phyloP scores from a whole-genome alignment of 2,888 invertebrate genomes.

The Meteorus cinctellus region DNA sequence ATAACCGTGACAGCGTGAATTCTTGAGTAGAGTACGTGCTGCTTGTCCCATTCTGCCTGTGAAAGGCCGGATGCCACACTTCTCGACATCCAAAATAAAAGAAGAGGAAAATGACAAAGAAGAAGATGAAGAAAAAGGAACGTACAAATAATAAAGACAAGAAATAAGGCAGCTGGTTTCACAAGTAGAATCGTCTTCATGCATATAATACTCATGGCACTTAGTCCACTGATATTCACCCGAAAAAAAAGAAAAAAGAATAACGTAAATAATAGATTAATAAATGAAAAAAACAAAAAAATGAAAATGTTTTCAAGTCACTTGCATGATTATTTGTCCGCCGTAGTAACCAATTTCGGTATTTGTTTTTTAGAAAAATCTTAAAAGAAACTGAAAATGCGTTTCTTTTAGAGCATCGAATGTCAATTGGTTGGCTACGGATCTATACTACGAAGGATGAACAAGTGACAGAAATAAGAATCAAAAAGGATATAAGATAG shows the following conservation, averaged over 20 bases:
- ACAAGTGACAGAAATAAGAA: background rate
- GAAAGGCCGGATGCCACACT: constrained; percentile 29
- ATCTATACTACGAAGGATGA: background rate
- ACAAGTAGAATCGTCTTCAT: constrained; percentile 15
- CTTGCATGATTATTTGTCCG: background rate
- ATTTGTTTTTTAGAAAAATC: background rate
- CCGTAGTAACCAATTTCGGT: background rate
- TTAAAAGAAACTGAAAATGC: background rate
- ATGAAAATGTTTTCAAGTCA: background rate
- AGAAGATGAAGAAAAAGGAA: background rate
- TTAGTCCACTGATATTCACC: background rate
- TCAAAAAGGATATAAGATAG: constrained; percentile 6
- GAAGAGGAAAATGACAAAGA: constrained; percentile 23
- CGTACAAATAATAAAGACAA: background rate
- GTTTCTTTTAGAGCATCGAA: background rate
- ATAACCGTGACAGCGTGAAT: constrained; percentile 50
- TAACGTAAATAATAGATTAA: background rate
- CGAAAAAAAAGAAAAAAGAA: constrained; percentile 6
- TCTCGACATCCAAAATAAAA: constrained; percentile 12
- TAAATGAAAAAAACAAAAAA: background rate
- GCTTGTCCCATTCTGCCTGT: constrained; percentile 33
- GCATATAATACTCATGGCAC: background rate
- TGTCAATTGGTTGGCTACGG: background rate
- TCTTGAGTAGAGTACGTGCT: constrained; percentile 45
- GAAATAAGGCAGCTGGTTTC: constrained; percentile 14